Evolutionary conservation across 2,888 invertebrate species (phyloP), one percentile per base, ranked within the genome.

Genomic region (Pteria penguin): DNA sequence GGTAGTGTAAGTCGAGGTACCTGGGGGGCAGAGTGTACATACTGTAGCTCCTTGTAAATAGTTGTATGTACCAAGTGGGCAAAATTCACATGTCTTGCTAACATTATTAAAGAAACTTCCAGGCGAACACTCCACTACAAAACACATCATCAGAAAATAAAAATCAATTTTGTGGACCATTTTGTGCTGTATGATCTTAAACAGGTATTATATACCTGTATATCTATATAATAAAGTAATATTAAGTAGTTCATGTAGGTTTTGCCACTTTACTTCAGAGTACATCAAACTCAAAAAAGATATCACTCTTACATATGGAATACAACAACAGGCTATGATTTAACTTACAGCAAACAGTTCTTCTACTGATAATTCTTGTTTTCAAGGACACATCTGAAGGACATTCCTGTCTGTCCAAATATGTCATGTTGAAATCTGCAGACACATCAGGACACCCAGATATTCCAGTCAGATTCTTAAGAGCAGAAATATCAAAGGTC

Each of bases 11-110:
- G 87, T 87, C 8, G 82, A 83, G 27, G 72, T 75, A 5, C 83
- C 81, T n/a, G 31, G 26, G 18, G 76, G 80, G 74, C 87, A 87
- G 0, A 18, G 4, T n/a, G 58, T 95, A 88, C 98, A 98, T 0
- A 97, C 95, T 0, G 54, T 5, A n/a, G 29, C 45, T 5, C 67
- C 67, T 55, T 67, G 29, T 18, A 14, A n/a, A 18, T 67, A 24
- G 29, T 67, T 67, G 27, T 22, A 67, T 52, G 67, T 55, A 5
- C 67, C 67, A 54, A 67, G 29, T 4, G 67, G 67, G 27, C 67
- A 67, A 29, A 54, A 67, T 2, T 67, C 67, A 55, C 67, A 67
- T 4, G 18, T 26, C 29, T 18, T 29, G n/a, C 4, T 45, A 29
- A 2, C 22, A 0, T 2, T 32, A 36, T 60, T 60, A n/a, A n/a